These are phyloP conservation scores for Thamnophis elegans DNA, from an alignment of 2,797 vertebrate genomes.

Conservation along the genomic window DNA sequence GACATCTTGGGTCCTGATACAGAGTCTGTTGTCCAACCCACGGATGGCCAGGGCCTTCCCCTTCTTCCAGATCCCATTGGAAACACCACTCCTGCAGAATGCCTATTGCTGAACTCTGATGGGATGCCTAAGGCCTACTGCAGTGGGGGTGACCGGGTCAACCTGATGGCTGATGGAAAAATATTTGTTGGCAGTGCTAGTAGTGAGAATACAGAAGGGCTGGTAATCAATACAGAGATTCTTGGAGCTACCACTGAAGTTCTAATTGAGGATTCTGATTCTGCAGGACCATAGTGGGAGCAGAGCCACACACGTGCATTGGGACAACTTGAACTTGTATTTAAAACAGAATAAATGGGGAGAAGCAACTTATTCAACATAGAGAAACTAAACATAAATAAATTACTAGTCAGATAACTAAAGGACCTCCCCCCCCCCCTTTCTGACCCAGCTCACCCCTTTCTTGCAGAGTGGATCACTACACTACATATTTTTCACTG, in stretches of 20 bases:
- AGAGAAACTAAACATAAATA: constrained; percentile 69
- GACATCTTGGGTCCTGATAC: constrained; percentile 82
- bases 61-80: constrained; percentile 80
- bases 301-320: constrained; percentile 62
- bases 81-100: constrained; percentile 68
- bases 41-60: constrained; percentile 79
- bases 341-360: constrained; percentile 69
- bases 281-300: constrained; percentile 73
- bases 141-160: constrained; percentile 68
- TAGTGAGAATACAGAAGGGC: constrained; percentile 67
- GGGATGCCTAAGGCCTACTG: constrained; percentile 75
- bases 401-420: constrained; percentile 74
- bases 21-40: constrained; percentile 76
- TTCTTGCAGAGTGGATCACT: constrained; percentile 67
- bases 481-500: constrained; percentile 63
- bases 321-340: constrained; percentile 71
- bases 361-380: constrained; percentile 63
- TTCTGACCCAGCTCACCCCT: constrained; percentile 13
- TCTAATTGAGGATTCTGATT: constrained; percentile 81
- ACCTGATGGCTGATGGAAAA: constrained; percentile 75
- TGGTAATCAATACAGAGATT: constrained; percentile 78
- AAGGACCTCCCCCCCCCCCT: constrained; percentile 70
- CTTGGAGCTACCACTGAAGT: constrained; percentile 80
- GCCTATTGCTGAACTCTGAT: constrained; percentile 72
- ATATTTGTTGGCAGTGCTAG: constrained; percentile 72